phyloP scores from a whole-genome alignment of 2,888 invertebrate species.

The Eurytoma adleriae region DNA sequence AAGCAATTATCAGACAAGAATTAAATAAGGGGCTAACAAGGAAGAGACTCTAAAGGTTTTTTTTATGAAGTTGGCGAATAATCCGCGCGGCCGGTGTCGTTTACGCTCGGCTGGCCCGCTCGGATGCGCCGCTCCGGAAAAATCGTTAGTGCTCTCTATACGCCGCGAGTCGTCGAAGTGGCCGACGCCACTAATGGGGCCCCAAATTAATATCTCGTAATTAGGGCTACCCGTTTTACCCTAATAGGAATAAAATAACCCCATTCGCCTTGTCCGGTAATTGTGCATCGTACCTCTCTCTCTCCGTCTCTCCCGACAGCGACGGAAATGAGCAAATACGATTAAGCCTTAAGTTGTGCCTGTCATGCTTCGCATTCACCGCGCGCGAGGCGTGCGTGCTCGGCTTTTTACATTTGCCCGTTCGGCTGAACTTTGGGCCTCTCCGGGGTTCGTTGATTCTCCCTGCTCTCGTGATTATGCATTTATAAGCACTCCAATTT shows the following conservation, averaged over 20 bases:
- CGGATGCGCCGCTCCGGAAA: conserved; percentile 60
- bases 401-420: neutral
- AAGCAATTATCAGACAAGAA: too few species aligned
- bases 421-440: neutral
- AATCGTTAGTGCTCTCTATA: conserved; percentile 68
- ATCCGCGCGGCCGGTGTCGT: conserved; percentile 3
- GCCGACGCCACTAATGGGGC: conserved; percentile 70
- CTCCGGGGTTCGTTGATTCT: neutral
- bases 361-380: conserved; percentile 69
- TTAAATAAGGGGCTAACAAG: too few species aligned
- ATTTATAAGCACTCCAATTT: too few species aligned
- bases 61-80: conserved; percentile 35
- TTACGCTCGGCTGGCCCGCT: conserved; percentile 57
- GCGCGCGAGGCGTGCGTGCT: neutral
- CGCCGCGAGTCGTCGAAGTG: conserved; percentile 4
- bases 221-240: conserved; percentile 73
- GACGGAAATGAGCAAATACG: conserved; percentile 74
- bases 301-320: conserved; percentile 47
- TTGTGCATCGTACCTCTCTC: conserved; percentile 60
- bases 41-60: too few species aligned
- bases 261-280: conserved; percentile 65
- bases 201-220: conserved; percentile 75
- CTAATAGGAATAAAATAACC: conserved; percentile 75
- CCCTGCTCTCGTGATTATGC: too few species aligned
- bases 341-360: conserved; percentile 68